phyloP scores from a whole-genome alignment of 2,888 invertebrate genomes.

The Polymixis lichenea region DNA sequence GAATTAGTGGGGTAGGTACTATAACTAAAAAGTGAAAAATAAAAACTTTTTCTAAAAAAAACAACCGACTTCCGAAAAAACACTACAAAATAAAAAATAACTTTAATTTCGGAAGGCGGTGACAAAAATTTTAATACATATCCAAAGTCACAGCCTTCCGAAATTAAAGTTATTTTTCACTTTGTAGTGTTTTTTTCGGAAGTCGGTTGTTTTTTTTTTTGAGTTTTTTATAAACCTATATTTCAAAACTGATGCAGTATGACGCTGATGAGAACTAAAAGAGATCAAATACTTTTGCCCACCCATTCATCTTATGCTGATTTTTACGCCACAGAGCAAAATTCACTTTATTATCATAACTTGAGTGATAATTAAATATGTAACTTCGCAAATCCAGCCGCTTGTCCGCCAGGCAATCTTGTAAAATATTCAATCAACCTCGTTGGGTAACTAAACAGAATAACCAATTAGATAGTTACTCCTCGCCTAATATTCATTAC shows the following conservation, averaged over 20 bases:
- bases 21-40: too few species aligned
- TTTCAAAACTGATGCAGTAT: background rate
- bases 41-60: too few species aligned
- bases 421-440: conserved; percentile 82
- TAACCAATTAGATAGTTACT: conserved; percentile 77
- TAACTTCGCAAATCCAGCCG: conserved; percentile 74
- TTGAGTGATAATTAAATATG: conserved; percentile 82
- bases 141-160: too few species aligned
- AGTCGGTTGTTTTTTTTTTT: too few species aligned
- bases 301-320: background rate
- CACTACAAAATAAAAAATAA: too few species aligned
- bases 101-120: too few species aligned
- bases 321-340: background rate
- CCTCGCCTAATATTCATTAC: conserved; percentile 67
- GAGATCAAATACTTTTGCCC: background rate
- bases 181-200: too few species aligned
- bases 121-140: too few species aligned
- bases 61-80: too few species aligned
- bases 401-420: conserved; percentile 75
- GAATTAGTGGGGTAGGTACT: too few species aligned
- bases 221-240: too few species aligned
- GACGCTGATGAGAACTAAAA: background rate
- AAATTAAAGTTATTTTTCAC: too few species aligned
- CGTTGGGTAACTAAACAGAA: conserved; percentile 82
- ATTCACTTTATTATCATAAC: conserved; percentile 57